Evolutionary conservation across 2,797 vertebrate genomes (phyloP).

Genomic region (Hypotaenidia okinawae): DNA sequence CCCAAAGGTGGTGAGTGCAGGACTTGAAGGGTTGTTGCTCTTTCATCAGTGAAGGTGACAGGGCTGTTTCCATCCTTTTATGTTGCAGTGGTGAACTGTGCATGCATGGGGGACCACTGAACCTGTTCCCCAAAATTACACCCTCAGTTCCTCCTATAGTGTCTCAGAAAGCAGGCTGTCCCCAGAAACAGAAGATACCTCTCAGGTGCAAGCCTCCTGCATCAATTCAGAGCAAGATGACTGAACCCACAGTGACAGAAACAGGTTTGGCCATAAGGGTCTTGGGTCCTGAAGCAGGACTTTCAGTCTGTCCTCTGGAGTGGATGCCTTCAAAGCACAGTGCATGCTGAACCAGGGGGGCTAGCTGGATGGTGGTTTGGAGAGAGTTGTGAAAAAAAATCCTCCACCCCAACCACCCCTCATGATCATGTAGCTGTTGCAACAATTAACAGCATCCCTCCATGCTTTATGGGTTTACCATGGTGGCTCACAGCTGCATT

Average conservation of each 20-base stretch:
- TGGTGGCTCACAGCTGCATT: neutral
- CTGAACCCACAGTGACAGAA: neutral
- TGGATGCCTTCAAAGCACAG: neutral
- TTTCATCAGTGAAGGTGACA: neutral
- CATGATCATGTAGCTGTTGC: neutral
- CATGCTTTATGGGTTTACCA: neutral
- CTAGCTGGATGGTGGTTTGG: neutral
- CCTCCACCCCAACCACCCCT: neutral
- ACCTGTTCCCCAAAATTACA: neutral
- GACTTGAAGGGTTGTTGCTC: neutral
- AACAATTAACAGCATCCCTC: neutral
- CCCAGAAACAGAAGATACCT: neutral
- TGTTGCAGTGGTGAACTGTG: neutral
- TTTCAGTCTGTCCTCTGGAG: neutral
- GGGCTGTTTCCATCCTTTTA: neutral
- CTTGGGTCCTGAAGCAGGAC: neutral
- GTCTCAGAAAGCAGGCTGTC: neutral
- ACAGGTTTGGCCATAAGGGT: neutral
- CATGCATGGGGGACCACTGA: neutral
- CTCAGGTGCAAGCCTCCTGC: neutral
- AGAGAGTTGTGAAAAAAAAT: neutral
- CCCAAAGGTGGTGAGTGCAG: fast-evolving
- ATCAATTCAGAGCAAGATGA: neutral
- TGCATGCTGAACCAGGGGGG: neutral
- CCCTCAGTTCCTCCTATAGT: neutral